Percentiles rank a stretch among this genome's conserved stretches.
Evolutionary conservation across 2,797 vertebrate genomes (phyloP).

Genomic region (Pygocentrus nattereri): DNA sequence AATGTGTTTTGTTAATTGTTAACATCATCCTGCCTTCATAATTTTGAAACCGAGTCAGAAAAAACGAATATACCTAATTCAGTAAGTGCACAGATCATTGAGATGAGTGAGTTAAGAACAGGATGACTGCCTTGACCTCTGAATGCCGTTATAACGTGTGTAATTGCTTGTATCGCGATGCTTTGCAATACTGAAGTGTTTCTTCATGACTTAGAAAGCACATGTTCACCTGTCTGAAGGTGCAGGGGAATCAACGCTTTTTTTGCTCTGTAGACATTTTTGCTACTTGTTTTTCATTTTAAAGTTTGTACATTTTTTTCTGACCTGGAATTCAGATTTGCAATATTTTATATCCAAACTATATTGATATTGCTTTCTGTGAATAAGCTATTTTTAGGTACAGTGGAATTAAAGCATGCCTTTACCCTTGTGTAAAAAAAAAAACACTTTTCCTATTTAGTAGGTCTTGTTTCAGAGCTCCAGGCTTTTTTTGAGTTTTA

Average conservation of each 20-base stretch:
- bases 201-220: slow-evolving; percentile 57
- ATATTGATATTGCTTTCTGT: slow-evolving; percentile 80
- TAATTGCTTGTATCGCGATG: slow-evolving; percentile 60
- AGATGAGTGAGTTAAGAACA: background rate
- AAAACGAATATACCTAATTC: background rate
- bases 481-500: slow-evolving; percentile 62
- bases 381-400: slow-evolving; percentile 81
- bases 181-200: slow-evolving; percentile 77
- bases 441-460: slow-evolving; percentile 66
- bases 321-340: slow-evolving; percentile 77
- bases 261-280: slow-evolving; percentile 68
- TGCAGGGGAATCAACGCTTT: slow-evolving; percentile 63
- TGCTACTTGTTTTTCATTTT: slow-evolving; percentile 63
- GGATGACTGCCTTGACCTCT: slow-evolving; percentile 9
- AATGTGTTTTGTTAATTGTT: slow-evolving; percentile 33
- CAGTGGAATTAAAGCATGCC: slow-evolving; percentile 74
- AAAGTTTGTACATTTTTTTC: slow-evolving; percentile 68
- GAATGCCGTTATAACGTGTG: slow-evolving; percentile 9
- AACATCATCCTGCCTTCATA: background rate
- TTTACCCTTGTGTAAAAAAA: slow-evolving; percentile 72
- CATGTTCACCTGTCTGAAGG: slow-evolving; percentile 62
- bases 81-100: background rate
- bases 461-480: slow-evolving; percentile 58
- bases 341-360: slow-evolving; percentile 79
- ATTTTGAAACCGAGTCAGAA: background rate